Evolutionary conservation across 2,113 vertebrate genomes (phyloP), one percentile per base, ranked within the genome.

Genomic region (Cinclus mexicanus): DNA sequence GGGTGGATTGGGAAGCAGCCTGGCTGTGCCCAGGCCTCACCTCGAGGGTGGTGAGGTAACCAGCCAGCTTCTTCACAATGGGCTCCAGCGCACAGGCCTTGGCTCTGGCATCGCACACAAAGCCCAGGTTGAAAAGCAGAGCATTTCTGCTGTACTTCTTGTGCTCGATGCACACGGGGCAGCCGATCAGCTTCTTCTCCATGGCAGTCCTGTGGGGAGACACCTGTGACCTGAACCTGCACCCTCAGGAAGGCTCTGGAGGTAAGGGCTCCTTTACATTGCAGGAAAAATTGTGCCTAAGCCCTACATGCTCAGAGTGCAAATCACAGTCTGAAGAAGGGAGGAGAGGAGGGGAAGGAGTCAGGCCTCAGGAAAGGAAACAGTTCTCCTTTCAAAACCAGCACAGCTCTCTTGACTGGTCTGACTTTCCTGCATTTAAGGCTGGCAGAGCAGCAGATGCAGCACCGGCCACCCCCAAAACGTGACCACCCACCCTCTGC

Each of bases 131-230:
- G 97, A 99, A 99, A 64, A 99, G 98, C 90, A 99, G 98, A 18
- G 99, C 99, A 0, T 99, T 99, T 35, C 99, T 97, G 83, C 99
- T 99, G 95, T 99, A 99, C 87, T 99, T 99, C 96, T 99, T 99
- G 96, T 99, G 99, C 87, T 99, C 99, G 1, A 99, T 99, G 95
- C 99, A 99, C 67, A 99, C 99, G 0, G 99, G 99, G 94, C 99
- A 99, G 26, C 99, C 99, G 3, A 99, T 99, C 67, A 99, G 97
- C 96, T 99, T 99, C 96, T 99, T 99, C 55, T 98, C 99, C 99
- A 99, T 99, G 24, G 99, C 99, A 1, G 99, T 99, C 68, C 99
- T 99, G 74, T 2, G 5, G 42, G 53, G 37, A 90, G 50, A 84
- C 39, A 65, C 67, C 37, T 2, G 53, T 0, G 35, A 42, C 4